These are phyloP conservation scores for Laothoe populi DNA, from an alignment of 2,888 invertebrate species.

Conservation along the genomic window DNA sequence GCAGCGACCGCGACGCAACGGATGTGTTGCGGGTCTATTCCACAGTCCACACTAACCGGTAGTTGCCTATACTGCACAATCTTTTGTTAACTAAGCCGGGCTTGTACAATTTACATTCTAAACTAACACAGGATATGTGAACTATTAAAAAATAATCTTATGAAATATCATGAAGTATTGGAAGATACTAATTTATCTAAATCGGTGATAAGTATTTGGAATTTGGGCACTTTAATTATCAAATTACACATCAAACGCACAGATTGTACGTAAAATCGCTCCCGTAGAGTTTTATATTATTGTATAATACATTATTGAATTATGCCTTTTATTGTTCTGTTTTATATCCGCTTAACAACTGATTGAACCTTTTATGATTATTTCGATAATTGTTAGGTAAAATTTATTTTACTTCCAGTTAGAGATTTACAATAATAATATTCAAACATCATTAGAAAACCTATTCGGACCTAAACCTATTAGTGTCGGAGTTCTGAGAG, in stretches of 20 bases:
- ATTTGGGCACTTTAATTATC: too few species aligned
- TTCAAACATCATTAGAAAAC: background rate
- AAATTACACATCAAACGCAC: too few species aligned
- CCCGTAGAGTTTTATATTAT: too few species aligned
- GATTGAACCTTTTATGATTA: background rate
- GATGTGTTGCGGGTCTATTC: constrained; percentile 28
- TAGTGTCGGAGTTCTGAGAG: too few species aligned
- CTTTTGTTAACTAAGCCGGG: background rate
- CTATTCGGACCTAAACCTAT: too few species aligned
- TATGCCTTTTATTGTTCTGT: background rate
- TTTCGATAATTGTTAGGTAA: background rate
- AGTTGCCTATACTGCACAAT: constrained; percentile 4
- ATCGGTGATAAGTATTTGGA: too few species aligned
- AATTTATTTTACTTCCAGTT: background rate
- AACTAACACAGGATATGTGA: background rate
- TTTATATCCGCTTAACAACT: background rate
- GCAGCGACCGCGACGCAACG: constrained; percentile 29
- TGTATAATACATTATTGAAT: too few species aligned
- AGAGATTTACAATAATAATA: too few species aligned
- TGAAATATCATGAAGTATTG: too few species aligned
- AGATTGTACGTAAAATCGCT: too few species aligned
- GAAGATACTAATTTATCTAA: too few species aligned
- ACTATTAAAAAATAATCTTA: too few species aligned
- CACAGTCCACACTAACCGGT: constrained; percentile 5
- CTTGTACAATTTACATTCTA: background rate